Base-by-base conservation (phyloP, 2,797 vertebrate species). In the Philypnodon macrostomus region DNA sequence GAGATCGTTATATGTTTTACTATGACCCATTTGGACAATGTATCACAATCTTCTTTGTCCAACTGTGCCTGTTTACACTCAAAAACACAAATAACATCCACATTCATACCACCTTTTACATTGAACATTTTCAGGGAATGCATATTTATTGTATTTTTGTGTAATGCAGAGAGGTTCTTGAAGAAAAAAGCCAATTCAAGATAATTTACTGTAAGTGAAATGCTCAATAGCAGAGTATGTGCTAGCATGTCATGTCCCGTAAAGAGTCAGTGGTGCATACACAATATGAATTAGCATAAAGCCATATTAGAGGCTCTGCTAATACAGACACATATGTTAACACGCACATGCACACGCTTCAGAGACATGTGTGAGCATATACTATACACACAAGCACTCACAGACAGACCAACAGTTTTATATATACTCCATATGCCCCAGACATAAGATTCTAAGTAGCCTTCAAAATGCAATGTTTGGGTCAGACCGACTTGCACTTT, bases 401-500 rank as follows among this genome's bases (percentile, higher is more conserved):
- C 52, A 79, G 60, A 67, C 52, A 47, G 56, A 76, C 45, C 58
- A 46, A 71, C 66, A 67, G 49, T 40, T 52, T 33, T 44, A 30
- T 59, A 64, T 68, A 63, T 59, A 47, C 63, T 69, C 78, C 79
- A 78, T 74, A 77, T 77, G 80, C 64, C 51, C 57, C 45, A 84
- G 80, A 85, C 77, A 84, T 74, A 79, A 77, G 83, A 88, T 89
- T 84, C 86, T n/a, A 82, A 91, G 85, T 83, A 73, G 74, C 81
- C 84, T 88, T 91, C 80, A 81, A 89, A 88, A 89, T 82, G 82
- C 87, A 83, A 85, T 87, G 90, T 91, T 92, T 84, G 88, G 95
- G 95, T 97, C 94, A 93, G 91, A 91, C 89, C 85, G 80, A 89
- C 88, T 91, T 91, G 85, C 88, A 91, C 91, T 91, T 92, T 88